Evolutionary conservation across 2,888 invertebrate species (phyloP).

Genomic region (Drosophila peninsularis): DNA sequence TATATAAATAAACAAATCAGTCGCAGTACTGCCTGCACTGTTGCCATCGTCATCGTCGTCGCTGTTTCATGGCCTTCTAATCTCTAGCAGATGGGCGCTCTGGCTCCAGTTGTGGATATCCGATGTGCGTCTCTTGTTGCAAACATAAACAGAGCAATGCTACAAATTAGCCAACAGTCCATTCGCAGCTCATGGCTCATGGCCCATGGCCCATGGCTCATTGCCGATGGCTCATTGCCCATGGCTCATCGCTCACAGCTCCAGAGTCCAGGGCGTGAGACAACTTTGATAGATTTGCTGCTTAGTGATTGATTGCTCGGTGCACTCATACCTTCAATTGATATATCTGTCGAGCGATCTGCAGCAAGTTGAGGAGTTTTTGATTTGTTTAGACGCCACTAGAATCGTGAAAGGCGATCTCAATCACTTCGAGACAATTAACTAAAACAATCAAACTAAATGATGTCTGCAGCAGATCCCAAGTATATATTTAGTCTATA

Average conservation of each 20-base stretch:
- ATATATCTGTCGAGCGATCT: constrained; percentile 17
- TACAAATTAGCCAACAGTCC: constrained; percentile 73
- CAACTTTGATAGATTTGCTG: constrained; percentile 69
- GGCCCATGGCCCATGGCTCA: not conserved
- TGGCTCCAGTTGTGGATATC: constrained; percentile 29
- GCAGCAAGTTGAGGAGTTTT: not conserved
- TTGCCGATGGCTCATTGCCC: not conserved
- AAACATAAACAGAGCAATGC: constrained; percentile 65
- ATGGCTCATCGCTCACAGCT: constrained; percentile 2
- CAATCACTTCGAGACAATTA: constrained; percentile 10
- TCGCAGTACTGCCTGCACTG: constrained; percentile 39
- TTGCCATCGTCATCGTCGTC: constrained; percentile 33
- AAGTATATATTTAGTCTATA: not conserved
- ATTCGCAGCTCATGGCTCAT: constrained; percentile 20
- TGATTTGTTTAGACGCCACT: constrained; percentile 25
- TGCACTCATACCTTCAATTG: constrained; percentile 13
- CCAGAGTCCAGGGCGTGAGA: constrained; percentile 41
- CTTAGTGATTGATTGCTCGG: constrained; percentile 54
- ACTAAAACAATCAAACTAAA: not conserved
- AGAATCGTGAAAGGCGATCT: constrained; percentile 12
- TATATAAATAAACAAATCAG: constrained; percentile 74
- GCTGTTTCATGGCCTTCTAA: constrained; percentile 27
- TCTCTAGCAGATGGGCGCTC: constrained; percentile 38
- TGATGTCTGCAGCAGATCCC: not conserved
- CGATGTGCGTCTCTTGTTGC: constrained; percentile 48